A percentile compares a stretch with the other conserved stretches of the same genome.
phyloP scores from a whole-genome alignment of 1,140 invertebrate species.

The Tribolium castaneum region DNA sequence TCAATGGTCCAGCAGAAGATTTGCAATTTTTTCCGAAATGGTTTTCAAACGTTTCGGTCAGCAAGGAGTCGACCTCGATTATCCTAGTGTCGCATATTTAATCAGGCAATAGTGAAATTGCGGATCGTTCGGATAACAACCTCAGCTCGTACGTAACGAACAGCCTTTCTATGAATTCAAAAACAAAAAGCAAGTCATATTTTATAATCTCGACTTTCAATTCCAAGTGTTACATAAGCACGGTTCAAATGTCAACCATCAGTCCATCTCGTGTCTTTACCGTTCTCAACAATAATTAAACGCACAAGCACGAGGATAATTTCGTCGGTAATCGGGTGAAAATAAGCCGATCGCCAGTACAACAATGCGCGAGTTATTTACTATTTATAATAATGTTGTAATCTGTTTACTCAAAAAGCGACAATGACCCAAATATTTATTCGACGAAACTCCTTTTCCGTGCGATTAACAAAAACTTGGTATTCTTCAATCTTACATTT shows the following conservation, averaged over 20 bases:
- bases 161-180: slow-evolving; percentile 20
- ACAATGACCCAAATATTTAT: slow-evolving; percentile 41
- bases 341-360: not conserved
- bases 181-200: slow-evolving; percentile 19
- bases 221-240: slow-evolving; percentile 4
- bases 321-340: not conserved
- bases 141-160: not conserved
- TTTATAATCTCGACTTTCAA: slow-evolving; percentile 26
- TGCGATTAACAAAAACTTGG: not conserved
- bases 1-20: not conserved
- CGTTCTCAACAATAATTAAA: not conserved
- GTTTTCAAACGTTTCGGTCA: not conserved
- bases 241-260: slow-evolving; percentile 24
- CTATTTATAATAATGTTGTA: slow-evolving; percentile 21
- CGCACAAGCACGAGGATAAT: not conserved
- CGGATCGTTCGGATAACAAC: not conserved
- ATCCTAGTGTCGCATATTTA: not conserved
- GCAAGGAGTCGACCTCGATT: not conserved
- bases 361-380: slow-evolving; percentile 21
- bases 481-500: too few relatives aligned
- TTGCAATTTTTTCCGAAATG: not conserved
- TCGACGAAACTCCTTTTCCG: not conserved
- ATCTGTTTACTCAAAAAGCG: slow-evolving; percentile 34
- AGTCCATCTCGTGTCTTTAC: slow-evolving; percentile 3
- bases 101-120: slow-evolving; percentile 10